Evolutionary conservation across 2,113 vertebrate species (phyloP).

Genomic region (Notiomystis cincta): DNA sequence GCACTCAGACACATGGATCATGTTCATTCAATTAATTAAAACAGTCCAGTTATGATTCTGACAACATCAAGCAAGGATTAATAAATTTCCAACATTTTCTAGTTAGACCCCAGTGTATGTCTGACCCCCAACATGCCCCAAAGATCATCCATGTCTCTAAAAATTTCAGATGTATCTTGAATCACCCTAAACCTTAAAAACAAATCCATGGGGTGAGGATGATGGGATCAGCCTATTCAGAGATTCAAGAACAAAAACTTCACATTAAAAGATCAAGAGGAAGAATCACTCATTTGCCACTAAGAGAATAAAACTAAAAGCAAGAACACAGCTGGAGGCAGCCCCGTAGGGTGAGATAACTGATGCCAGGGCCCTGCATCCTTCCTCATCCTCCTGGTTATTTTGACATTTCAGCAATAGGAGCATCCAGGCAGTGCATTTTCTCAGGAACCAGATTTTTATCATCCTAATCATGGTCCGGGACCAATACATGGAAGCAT

Average conservation of each 20-base stretch:
- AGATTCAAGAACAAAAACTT: background rate
- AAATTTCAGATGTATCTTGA: background rate
- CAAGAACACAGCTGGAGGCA: background rate
- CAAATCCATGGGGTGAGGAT: background rate
- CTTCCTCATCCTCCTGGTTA: slow-evolving; percentile 12
- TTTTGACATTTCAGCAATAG: background rate
- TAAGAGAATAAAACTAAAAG: background rate
- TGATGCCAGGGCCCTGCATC: background rate
- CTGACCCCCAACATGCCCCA: accelerated
- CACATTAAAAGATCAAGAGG: background rate
- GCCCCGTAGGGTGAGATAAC: background rate
- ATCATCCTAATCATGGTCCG: slow-evolving; percentile 40
- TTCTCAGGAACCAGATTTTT: slow-evolving; percentile 49
- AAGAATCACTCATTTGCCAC: background rate
- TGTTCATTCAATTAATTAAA: background rate
- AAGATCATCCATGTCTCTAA: background rate
- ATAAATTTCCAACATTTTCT: background rate
- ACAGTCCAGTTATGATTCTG: background rate
- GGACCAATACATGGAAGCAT: slow-evolving; percentile 30
- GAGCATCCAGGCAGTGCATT: background rate
- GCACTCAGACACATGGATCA: background rate
- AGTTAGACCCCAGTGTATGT: background rate
- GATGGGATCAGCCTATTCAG: background rate
- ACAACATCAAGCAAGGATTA: background rate
- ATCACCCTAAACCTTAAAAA: background rate